Evolutionary conservation across 2,113 vertebrate species (phyloP).

Genomic region (Paramisgurnus dabryanus): DNA sequence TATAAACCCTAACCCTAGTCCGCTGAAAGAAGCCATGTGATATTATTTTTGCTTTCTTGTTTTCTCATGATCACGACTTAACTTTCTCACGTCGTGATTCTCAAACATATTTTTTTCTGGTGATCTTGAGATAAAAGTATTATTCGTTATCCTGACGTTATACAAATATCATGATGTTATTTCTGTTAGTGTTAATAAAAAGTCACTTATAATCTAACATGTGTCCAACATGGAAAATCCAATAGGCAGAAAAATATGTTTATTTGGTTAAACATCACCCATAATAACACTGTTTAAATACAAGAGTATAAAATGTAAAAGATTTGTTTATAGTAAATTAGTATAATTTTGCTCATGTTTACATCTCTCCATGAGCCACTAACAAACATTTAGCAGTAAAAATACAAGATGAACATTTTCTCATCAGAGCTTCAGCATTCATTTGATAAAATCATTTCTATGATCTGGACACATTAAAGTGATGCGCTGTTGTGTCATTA

Average conservation of each 20-base stretch:
- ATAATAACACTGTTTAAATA: constrained; percentile 44
- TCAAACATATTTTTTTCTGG: too few relatives aligned
- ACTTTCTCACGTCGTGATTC: too few relatives aligned
- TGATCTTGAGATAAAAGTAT: too few relatives aligned
- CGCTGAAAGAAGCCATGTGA: too few relatives aligned
- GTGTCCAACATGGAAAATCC: not conserved
- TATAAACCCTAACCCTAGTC: too few relatives aligned
- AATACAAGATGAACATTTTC: constrained; percentile 7
- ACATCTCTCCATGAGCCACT: not conserved
- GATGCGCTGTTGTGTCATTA: not conserved
- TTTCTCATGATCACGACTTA: too few relatives aligned
- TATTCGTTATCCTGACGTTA: too few relatives aligned
- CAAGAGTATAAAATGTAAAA: constrained; percentile 26
- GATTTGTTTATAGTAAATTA: constrained; percentile 9
- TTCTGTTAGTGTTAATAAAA: too few relatives aligned
- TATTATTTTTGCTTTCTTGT: too few relatives aligned
- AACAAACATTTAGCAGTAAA: constrained; percentile 9
- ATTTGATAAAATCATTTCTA: not conserved
- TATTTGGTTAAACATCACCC: constrained; percentile 37
- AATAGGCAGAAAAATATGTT: constrained; percentile 24
- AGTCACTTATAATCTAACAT: too few relatives aligned
- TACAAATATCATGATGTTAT: too few relatives aligned
- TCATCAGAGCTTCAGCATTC: not conserved
- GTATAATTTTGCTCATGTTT: constrained; percentile 8
- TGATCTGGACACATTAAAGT: not conserved